These are phyloP conservation scores for Rambutsinella grinnellia DNA, from an alignment of 2,888 invertebrate species.

Conservation along the genomic window DNA sequence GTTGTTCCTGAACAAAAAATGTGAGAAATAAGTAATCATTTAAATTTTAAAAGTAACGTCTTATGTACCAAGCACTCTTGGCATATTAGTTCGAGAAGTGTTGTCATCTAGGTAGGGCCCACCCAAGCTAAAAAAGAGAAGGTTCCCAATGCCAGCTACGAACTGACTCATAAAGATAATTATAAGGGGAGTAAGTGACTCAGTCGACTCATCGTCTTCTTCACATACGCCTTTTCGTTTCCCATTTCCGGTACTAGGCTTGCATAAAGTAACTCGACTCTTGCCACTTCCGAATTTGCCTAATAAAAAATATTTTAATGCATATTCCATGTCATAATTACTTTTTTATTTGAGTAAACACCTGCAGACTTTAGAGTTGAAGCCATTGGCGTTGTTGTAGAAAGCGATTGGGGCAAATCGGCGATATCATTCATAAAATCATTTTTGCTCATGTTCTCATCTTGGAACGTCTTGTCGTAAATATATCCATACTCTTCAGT, in stretches of 20 bases:
- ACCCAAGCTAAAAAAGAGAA: conserved; percentile 77
- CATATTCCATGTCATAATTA: no score
- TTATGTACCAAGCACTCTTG: conserved; percentile 75
- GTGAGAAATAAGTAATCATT: no score
- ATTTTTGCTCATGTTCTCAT: no score
- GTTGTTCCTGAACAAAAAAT: conserved; percentile 71
- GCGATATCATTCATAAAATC: no score
- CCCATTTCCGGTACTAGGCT: conserved; percentile 3
- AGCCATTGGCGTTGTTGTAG: no score
- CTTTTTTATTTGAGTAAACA: conserved; percentile 70
- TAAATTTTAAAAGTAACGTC: no score
- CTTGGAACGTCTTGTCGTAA: conserved; percentile 25
- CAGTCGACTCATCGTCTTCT: conserved; percentile 64
- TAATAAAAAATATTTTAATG: no score
- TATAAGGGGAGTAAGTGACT: conserved; percentile 73
- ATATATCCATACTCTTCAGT: conserved; percentile 75
- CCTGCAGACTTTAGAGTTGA: conserved; percentile 72
- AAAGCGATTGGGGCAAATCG: not conserved
- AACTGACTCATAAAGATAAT: conserved; percentile 78
- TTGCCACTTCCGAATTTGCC: conserved; percentile 19
- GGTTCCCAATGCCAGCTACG: conserved; percentile 78
- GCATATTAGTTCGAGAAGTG: conserved; percentile 76
- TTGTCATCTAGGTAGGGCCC: conserved; percentile 80
- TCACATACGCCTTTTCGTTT: conserved; percentile 69
- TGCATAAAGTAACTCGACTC: conserved; percentile 31